Base-by-base conservation (phyloP, 2,113 vertebrate genomes). In the Hiodon tergisus region DNA sequence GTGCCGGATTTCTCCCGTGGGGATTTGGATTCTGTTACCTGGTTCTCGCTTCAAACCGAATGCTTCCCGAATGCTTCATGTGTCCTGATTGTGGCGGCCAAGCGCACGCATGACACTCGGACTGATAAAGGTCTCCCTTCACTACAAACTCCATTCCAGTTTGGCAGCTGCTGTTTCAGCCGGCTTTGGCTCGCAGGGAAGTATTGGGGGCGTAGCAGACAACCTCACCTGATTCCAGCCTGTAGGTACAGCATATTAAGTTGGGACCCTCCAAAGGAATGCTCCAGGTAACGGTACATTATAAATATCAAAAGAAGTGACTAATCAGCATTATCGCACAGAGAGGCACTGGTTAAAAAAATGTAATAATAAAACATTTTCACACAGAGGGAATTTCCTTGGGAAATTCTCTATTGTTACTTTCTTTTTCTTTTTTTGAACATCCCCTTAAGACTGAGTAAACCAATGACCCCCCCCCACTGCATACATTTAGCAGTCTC, bases 281-380 rank as follows among this genome's bases (percentile, higher is more conserved):
- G 84, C 85, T 89, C 68, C 79, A 77, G 82, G 87, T 88, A 85
- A 85, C 80, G 79, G 79, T 83, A 77, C 46, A 53, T 60, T 60
- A 79, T 66, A 79, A 83, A 87, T 86, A 90, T 90, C 88, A 90
- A 86, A 91, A 85, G 88, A 89, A 90, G 88, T 90, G 86, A 76
- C 83, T 87, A 91, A 92, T 91, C 89, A 90, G 88, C 86, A 86
- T 83, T 89, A 88, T 84, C 71, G 83, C 87, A 87, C 83, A 85
- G 81, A 88, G 82, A 86, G 72, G 65, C 78, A 73, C 87, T 88
- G 88, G 58, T 88, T 87, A 83, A 58, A 65, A 74, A 51, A 31
- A 31, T 31, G 2, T 1, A 31, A 31, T 31, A 31, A 31, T 31
- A 31, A 31, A 31, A 31, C 31, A 31, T 31, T 31, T 31, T 31